These are phyloP conservation scores for Cantharis lateralis DNA, from an alignment of 2,888 invertebrate genomes.

Conservation along the genomic window DNA sequence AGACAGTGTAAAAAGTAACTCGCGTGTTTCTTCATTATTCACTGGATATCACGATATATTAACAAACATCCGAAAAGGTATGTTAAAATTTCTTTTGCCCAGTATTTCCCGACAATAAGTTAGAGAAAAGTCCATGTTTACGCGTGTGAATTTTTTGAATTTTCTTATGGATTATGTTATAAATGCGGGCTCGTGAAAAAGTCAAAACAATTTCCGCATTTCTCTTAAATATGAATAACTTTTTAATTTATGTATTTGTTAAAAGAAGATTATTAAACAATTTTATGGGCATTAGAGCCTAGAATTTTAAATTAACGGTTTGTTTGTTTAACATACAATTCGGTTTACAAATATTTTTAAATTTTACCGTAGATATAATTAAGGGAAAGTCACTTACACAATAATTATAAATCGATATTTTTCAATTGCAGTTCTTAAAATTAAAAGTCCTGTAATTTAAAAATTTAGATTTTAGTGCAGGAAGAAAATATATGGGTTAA, in stretches of 20 bases:
- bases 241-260: not conserved
- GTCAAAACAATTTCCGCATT: not conserved
- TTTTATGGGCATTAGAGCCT: not conserved
- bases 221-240: not conserved
- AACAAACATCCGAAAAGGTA: not conserved
- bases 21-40: not conserved
- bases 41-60: not conserved
- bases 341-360: not conserved
- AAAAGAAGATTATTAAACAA: not conserved
- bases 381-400: not conserved
- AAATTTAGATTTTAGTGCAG: not conserved
- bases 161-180: too few species aligned
- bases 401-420: not conserved
- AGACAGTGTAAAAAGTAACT: conserved; percentile 12
- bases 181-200: not conserved
- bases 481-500: not conserved
- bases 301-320: not conserved
- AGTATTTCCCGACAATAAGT: too few species aligned
- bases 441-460: not conserved
- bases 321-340: not conserved
- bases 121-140: too few species aligned
- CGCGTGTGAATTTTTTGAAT: not conserved
- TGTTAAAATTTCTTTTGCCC: not conserved
- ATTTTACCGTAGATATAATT: not conserved
- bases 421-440: not conserved